These are phyloP conservation scores for Mionectes macconnelli DNA, from an alignment of 2,113 vertebrate species.

Conservation along the genomic window DNA sequence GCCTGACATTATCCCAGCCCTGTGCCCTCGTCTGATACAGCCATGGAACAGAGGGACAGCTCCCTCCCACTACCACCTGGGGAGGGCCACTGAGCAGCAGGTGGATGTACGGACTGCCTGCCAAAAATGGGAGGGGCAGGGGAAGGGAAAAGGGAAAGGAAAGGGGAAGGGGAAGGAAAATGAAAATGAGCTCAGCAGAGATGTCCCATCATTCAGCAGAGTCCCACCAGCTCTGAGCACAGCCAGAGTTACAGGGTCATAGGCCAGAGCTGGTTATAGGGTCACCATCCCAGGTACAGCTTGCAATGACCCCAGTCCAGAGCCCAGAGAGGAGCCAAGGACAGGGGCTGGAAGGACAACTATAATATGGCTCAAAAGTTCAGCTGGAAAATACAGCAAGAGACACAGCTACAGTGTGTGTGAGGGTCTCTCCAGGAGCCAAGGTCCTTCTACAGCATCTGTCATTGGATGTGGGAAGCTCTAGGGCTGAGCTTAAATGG, in stretches of 20 bases:
- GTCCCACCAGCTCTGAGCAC: neutral
- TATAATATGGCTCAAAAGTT: neutral
- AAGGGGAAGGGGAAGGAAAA: too few relatives aligned
- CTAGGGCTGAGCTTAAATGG: neutral
- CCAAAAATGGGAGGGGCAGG: neutral
- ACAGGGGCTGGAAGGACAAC: neutral
- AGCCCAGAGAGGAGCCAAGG: neutral
- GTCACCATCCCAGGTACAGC: neutral
- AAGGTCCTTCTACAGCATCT: neutral
- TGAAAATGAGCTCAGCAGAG: neutral
- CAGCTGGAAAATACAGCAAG: neutral
- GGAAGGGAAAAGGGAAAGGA: neutral
- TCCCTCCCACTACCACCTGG: neutral
- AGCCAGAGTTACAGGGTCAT: neutral
- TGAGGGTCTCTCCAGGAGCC: neutral
- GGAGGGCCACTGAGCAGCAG: neutral
- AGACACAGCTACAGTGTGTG: neutral
- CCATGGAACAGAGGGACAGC: neutral
- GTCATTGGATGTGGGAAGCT: accelerated
- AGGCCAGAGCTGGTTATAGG: neutral
- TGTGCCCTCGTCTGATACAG: accelerated
- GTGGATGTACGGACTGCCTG: neutral
- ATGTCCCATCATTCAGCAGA: neutral
- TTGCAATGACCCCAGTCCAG: neutral
- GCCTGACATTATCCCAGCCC: neutral